These are phyloP conservation scores for Lerista edwardsae DNA, from an alignment of 2,797 vertebrate genomes.

Conservation along the genomic window DNA sequence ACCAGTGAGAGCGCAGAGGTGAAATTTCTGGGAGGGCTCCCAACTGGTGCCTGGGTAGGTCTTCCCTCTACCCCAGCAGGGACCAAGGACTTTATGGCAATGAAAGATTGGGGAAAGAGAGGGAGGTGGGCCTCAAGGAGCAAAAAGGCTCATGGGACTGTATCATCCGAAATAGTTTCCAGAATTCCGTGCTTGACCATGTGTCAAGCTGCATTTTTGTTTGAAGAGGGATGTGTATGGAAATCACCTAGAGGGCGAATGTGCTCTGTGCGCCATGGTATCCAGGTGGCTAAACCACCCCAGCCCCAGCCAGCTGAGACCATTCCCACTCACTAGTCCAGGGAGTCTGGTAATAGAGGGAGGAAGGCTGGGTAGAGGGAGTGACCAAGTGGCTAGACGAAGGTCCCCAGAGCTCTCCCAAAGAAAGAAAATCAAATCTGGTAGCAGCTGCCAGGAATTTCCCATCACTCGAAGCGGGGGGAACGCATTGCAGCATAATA, in stretches of 20 bases:
- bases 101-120: neutral
- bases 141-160: neutral
- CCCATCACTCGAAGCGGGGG: too few relatives aligned
- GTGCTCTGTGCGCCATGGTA: too few relatives aligned
- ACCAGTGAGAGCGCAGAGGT: too few relatives aligned
- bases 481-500: neutral
- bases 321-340: too few relatives aligned
- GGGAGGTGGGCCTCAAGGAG: neutral
- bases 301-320: too few relatives aligned
- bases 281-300: too few relatives aligned
- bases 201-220: conserved; percentile 65
- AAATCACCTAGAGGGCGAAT: conserved; percentile 19
- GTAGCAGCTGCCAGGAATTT: neutral
- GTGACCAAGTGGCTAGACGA: too few relatives aligned
- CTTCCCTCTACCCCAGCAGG: too few relatives aligned
- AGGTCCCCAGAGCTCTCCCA: neutral
- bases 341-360: too few relatives aligned
- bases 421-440: neutral
- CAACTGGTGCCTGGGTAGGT: too few relatives aligned
- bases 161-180: conserved; percentile 50
- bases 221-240: conserved; percentile 67
- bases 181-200: conserved; percentile 56
- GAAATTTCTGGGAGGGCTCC: too few relatives aligned
- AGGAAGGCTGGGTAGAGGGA: too few relatives aligned
- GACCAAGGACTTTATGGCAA: neutral